These are phyloP conservation scores for Enteromius paludinosus DNA, from an alignment of 2,797 vertebrate genomes.

Conservation along the genomic window DNA sequence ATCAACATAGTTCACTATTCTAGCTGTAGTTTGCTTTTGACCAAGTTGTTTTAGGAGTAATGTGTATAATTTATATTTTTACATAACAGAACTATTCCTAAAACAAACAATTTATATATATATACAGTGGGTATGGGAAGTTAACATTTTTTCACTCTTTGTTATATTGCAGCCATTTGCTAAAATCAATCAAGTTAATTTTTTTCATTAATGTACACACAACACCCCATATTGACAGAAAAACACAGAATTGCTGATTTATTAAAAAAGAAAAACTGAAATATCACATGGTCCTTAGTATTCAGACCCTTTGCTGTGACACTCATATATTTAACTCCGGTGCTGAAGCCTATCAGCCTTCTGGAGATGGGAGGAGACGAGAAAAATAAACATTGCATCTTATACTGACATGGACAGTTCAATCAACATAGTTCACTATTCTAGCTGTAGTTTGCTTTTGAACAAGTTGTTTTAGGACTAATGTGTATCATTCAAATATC, in stretches of 20 bases:
- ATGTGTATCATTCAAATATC: background rate
- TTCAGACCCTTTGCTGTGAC: no score
- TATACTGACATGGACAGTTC: constrained; percentile 19
- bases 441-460: background rate
- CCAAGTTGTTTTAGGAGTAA: background rate
- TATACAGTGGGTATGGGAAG: no score
- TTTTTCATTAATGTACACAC: no score
- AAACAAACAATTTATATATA: no score
- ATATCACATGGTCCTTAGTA: no score
- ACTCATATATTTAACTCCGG: no score
- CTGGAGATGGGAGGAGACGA: background rate
- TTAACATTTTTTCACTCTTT: no score
- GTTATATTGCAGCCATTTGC: no score
- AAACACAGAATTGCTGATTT: no score
- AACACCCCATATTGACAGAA: no score
- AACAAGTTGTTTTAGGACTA: background rate
- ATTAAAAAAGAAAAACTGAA: no score
- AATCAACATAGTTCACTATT: constrained; percentile 14
- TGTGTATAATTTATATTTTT: background rate
- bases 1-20: constrained; percentile 8
- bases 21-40: background rate
- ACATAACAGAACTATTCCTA: background rate
- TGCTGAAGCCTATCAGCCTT: constrained; percentile 30
- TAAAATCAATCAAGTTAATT: no score
- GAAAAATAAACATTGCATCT: background rate